These are phyloP conservation scores for Griposia aprilina DNA, from an alignment of 2,888 invertebrate genomes.

Conservation along the genomic window DNA sequence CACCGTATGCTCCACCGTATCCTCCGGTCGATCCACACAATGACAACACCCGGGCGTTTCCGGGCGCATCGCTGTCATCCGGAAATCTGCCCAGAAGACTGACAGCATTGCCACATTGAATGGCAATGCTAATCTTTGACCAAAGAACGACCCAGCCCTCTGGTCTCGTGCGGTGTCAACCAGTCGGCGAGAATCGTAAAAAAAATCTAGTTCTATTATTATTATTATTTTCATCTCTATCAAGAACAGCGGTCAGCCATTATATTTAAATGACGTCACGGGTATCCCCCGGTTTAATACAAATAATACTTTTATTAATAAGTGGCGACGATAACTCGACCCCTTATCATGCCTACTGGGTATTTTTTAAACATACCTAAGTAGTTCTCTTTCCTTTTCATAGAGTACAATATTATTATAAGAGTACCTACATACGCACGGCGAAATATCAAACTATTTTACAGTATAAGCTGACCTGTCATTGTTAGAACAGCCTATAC, in stretches of 20 bases:
- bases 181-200: not conserved
- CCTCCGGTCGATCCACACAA: too few species aligned
- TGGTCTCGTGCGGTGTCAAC: not conserved
- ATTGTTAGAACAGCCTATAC: too few species aligned
- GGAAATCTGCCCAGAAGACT: not conserved
- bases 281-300: constrained; percentile 47
- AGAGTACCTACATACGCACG: too few species aligned
- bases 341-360: constrained; percentile 30
- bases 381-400: not conserved
- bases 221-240: constrained; percentile 34
- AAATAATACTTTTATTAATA: constrained; percentile 24
- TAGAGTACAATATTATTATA: not conserved
- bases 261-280: constrained; percentile 35
- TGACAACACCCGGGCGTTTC: too few species aligned
- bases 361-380: constrained; percentile 10
- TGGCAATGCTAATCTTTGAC: not conserved
- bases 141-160: not conserved
- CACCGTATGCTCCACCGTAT: too few species aligned
- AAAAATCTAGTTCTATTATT: too few species aligned
- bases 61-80: not conserved
- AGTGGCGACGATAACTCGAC: constrained; percentile 32
- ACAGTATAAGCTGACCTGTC: too few species aligned
- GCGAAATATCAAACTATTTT: too few species aligned
- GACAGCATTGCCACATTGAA: not conserved
- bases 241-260: constrained; percentile 11